These are phyloP conservation scores for Capricornis sumatraensis DNA, from an alignment of 2,113 vertebrate species.

Conservation along the genomic window DNA sequence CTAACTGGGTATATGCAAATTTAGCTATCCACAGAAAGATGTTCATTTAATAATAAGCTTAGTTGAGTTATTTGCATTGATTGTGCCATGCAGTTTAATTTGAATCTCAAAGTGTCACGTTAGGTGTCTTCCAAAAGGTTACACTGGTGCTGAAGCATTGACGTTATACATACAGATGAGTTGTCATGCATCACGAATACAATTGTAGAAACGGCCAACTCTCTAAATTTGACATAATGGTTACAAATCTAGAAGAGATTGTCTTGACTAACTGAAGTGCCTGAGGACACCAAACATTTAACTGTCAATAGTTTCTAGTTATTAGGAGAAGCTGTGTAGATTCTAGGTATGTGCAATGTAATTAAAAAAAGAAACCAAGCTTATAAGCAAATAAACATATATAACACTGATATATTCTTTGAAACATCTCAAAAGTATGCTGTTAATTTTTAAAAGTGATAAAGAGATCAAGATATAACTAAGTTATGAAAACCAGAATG, in stretches of 20 bases:
- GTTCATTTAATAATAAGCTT: constrained; percentile 9
- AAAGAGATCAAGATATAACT: constrained; percentile 25
- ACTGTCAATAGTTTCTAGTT: constrained; percentile 5
- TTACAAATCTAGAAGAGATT: background rate
- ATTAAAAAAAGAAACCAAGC: constrained; percentile 17
- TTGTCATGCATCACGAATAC: constrained; percentile 1
- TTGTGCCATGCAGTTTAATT: background rate
- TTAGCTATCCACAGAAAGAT: background rate
- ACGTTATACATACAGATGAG: background rate
- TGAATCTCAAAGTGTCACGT: constrained; percentile 1
- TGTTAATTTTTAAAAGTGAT: constrained; percentile 35
- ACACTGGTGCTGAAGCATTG: background rate
- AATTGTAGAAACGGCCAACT: constrained; percentile 3
- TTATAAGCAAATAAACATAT: background rate
- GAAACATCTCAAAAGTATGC: constrained; percentile 26
- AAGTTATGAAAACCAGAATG: constrained; percentile 3
- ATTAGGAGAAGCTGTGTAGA: background rate
- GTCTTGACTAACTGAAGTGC: background rate
- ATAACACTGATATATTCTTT: background rate
- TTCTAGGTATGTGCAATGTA: background rate
- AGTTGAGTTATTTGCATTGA: constrained; percentile 11
- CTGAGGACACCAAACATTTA: background rate
- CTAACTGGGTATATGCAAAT: background rate
- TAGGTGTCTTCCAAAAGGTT: constrained; percentile 15
- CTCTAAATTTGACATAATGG: background rate